These are phyloP conservation scores for Lasioglossum villosulum DNA, from an alignment of 2,888 invertebrate genomes.

Conservation along the genomic window DNA sequence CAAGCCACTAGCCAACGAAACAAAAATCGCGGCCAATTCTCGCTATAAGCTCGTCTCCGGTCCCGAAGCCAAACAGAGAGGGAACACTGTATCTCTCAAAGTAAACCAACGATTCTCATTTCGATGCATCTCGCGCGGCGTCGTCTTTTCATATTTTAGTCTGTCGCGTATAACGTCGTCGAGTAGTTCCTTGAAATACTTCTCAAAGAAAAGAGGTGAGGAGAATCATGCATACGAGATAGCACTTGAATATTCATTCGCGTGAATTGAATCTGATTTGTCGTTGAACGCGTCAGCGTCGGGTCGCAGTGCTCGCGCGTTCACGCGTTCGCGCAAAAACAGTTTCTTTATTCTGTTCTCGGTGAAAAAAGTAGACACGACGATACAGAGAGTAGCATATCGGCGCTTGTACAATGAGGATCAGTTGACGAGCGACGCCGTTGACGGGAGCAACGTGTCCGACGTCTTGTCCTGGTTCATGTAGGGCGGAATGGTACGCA, in stretches of 20 bases:
- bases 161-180: background rate
- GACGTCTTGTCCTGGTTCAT: conserved; percentile 77
- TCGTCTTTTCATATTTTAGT: background rate
- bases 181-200: conserved; percentile 1
- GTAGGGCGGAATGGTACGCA: conserved; percentile 75
- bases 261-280: conserved; percentile 14
- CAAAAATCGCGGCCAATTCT: background rate
- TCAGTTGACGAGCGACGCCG: conserved; percentile 12
- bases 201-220: conserved; percentile 1
- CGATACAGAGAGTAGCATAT: background rate
- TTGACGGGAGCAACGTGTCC: conserved; percentile 63
- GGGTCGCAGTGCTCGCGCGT: background rate
- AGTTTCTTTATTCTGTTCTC: background rate
- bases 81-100: background rate
- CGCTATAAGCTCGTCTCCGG: background rate
- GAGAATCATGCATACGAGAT: background rate
- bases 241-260: conserved; percentile 1
- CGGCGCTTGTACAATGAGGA: background rate
- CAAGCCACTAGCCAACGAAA: background rate
- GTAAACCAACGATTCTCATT: background rate
- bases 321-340: background rate
- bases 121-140: background rate
- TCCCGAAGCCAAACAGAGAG: background rate
- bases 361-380: background rate
- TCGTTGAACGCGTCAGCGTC: background rate